Conservation (phyloP, 1,140 invertebrate genomes). For the Hylaeus volcanicus region DNA sequence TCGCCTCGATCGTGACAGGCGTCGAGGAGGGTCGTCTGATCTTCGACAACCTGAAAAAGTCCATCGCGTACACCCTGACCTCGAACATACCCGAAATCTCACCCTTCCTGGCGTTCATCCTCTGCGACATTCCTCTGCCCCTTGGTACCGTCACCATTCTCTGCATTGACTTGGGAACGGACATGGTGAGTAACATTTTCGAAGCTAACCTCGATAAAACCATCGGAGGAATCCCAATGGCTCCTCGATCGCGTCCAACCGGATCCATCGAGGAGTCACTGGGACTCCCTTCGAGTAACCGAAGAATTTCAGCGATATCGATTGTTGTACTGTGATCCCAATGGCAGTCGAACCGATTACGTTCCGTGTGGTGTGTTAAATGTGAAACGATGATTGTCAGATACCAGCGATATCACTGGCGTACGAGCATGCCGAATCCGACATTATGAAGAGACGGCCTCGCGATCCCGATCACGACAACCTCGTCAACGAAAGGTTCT, state of each 20-base stretch:
- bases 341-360: not conserved
- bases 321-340: not conserved
- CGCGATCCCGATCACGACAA: conserved; percentile 97
- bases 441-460: conserved; percentile 99
- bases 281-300: not conserved
- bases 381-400: conserved; percentile 79
- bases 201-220: not conserved
- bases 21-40: conserved; percentile 99
- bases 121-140: conserved; percentile 97
- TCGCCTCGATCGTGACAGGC: conserved; percentile 99
- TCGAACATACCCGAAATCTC: conserved; percentile 99
- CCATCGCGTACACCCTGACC: conserved; percentile 99
- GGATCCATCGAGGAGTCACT: not conserved
- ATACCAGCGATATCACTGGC: conserved; percentile 99
- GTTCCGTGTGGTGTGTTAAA: not conserved
- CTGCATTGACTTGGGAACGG: conserved; percentile 99
- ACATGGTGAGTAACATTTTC: conserved; percentile 92
- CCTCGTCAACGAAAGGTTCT: conserved; percentile 98
- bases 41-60: conserved; percentile 99
- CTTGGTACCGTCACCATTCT: conserved; percentile 99
- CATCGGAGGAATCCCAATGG: conserved; percentile 17
- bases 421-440: conserved; percentile 98
- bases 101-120: conserved; percentile 98
- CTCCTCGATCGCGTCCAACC: not conserved
- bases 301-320: conserved; percentile 25